phyloP scores from a whole-genome alignment of 2,113 vertebrate species.

The Alethe diademata region DNA sequence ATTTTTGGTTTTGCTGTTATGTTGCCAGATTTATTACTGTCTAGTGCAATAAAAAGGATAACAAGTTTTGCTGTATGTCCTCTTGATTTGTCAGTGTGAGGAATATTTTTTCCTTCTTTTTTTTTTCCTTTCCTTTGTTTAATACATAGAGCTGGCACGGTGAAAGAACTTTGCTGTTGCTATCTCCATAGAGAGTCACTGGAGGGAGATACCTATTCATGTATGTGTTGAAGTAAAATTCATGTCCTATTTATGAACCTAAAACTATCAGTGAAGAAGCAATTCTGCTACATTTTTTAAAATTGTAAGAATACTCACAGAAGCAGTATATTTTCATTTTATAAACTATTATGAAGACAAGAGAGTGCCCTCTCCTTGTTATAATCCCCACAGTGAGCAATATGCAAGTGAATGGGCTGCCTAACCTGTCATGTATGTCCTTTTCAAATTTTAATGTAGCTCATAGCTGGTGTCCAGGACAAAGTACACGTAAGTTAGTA shows the following conservation, averaged over 20 bases:
- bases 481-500: not conserved
- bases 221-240: not conserved
- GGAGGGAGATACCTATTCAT: not conserved
- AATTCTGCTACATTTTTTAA: not conserved
- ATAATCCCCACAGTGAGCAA: not conserved
- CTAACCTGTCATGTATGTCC: not conserved
- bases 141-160: not conserved
- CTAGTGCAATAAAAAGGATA: not conserved
- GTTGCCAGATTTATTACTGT: not conserved
- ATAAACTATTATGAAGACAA: not conserved
- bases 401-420: not conserved
- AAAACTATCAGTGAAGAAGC: not conserved
- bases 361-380: not conserved
- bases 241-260: not conserved
- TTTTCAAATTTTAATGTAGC: not conserved
- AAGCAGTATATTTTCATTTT: not conserved
- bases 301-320: not conserved
- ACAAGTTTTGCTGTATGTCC: not conserved
- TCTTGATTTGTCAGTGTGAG: not conserved
- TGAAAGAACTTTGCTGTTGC: not conserved
- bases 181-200: not conserved
- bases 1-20: not conserved
- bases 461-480: not conserved
- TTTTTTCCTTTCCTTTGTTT: rapidly evolving
- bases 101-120: not conserved